Percentiles rank a stretch among this genome's conserved stretches.
Evolutionary conservation across 2,113 vertebrate species (phyloP).

Genomic region (Esox niger): DNA sequence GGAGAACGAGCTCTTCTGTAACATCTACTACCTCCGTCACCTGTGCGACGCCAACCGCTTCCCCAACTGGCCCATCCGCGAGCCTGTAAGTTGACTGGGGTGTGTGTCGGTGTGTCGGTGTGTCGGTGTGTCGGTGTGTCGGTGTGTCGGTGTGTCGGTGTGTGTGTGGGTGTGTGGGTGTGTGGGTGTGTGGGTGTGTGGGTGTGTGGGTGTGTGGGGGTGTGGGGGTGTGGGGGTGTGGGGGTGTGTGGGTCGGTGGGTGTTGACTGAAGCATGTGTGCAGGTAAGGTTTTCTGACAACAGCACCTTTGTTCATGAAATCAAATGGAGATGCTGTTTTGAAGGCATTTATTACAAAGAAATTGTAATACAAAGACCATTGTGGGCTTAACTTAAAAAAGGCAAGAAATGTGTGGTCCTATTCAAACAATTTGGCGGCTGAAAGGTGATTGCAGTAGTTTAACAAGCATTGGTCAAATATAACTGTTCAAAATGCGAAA

Average conservation of each 20-base stretch:
- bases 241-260: neutral
- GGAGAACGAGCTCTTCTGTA: slow-evolving; percentile 97
- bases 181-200: neutral
- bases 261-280: neutral
- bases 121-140: too few relatives aligned
- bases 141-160: too few relatives aligned
- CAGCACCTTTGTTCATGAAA: neutral
- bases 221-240: neutral
- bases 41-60: slow-evolving; percentile 90
- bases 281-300: too few relatives aligned
- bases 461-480: too few relatives aligned
- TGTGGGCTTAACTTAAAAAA: too few relatives aligned
- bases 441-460: too few relatives aligned
- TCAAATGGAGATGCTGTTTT: too few relatives aligned
- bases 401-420: too few relatives aligned
- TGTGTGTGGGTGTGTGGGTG: neutral
- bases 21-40: slow-evolving; percentile 99
- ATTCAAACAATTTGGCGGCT: too few relatives aligned
- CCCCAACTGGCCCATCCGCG: slow-evolving; percentile 96
- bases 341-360: too few relatives aligned
- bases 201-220: neutral
- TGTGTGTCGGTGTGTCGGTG: neutral
- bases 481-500: too few relatives aligned
- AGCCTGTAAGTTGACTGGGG: slow-evolving; percentile 78
- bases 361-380: too few relatives aligned